Evolutionary conservation across 2,888 invertebrate genomes (phyloP), one percentile per base, ranked within the genome.

Genomic region (Sesamia inferens): DNA sequence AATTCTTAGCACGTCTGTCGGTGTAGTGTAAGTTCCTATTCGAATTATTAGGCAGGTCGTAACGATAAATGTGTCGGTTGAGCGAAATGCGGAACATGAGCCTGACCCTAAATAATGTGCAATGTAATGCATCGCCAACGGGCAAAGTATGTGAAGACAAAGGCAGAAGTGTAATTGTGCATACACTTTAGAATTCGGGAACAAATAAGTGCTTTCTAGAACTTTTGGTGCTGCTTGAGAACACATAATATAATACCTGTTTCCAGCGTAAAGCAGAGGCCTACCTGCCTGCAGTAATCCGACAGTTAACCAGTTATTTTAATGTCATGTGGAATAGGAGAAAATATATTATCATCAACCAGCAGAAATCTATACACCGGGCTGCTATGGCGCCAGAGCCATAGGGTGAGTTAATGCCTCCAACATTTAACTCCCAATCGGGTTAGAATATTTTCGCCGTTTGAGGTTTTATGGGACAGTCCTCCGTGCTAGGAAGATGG

Each of bases 1-100:
- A 51, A 84, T 84, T 81, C 81, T 63, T 42, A 71, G 62, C 81
- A 81, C 81, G 84, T 66, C 39, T 66, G 70, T 62, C 19, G 31
- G 68, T 66, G 75, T 74, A 57, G 62, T 79, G 74, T 69, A 59
- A 72, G 74, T 66, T 71, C 39, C 57, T 68, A 61, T 74, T 70
- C 80, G 70, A 81, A 71, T 68, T 84, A 81, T 84, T 71, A 76
- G 69, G 81, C 70, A 57, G 69, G 69, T 59, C 58, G 55, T 47
- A 44, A 58, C 76, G 69, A 81, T 80, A 80, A 68, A 79, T 84
- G 72, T 64, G 55, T 42, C 24, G 68, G 48, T 62, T 72, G 22
- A 44, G 64, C 42, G 71, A 77, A 44, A 78, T 67, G 48, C 19
- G 51, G 63, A 39, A 51, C 54, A 8, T 22, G 22, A 22, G 5